Evolutionary conservation across 2,113 vertebrate genomes (phyloP).

Genomic region (Ancistrus triradiatus): DNA sequence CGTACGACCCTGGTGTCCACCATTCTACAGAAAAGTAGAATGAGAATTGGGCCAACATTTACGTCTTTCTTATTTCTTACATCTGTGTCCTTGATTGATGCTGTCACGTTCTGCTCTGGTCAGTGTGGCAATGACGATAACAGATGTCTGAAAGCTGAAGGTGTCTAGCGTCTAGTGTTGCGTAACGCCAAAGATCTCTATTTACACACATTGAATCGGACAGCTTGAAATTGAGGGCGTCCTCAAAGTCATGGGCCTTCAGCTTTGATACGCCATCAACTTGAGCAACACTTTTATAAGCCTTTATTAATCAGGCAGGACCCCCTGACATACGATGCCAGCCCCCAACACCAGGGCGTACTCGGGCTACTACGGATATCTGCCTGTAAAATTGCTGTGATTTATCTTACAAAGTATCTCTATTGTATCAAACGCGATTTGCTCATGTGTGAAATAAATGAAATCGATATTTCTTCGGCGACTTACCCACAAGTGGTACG

Average conservation of each 20-base stretch:
- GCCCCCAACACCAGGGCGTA: slow-evolving; percentile 12
- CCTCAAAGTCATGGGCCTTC: slow-evolving; percentile 48
- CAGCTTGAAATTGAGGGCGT: slow-evolving; percentile 50
- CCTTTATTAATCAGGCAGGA: slow-evolving; percentile 30
- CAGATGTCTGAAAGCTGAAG: background rate
- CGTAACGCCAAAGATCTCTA: slow-evolving; percentile 23
- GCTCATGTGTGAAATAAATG: slow-evolving; percentile 82
- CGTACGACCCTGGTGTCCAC: no score
- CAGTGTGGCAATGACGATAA: no score
- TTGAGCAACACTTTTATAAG: slow-evolving; percentile 39
- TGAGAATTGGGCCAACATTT: no score
- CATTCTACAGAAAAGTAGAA: no score
- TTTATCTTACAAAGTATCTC: slow-evolving; percentile 87
- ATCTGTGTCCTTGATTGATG: no score
- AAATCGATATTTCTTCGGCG: slow-evolving; percentile 84
- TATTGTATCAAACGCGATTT: slow-evolving; percentile 78
- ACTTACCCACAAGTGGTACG: slow-evolving; percentile 70
- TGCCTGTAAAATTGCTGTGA: slow-evolving; percentile 52
- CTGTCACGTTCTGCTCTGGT: no score
- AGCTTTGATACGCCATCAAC: slow-evolving; percentile 41
- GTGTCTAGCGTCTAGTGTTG: background rate
- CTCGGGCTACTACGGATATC: slow-evolving; percentile 20
- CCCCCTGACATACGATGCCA: slow-evolving; percentile 9
- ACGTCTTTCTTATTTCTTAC: no score
- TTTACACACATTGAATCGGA: slow-evolving; percentile 37